Conservation (phyloP, 2,888 invertebrate species). For the Orchestes rusci region DNA sequence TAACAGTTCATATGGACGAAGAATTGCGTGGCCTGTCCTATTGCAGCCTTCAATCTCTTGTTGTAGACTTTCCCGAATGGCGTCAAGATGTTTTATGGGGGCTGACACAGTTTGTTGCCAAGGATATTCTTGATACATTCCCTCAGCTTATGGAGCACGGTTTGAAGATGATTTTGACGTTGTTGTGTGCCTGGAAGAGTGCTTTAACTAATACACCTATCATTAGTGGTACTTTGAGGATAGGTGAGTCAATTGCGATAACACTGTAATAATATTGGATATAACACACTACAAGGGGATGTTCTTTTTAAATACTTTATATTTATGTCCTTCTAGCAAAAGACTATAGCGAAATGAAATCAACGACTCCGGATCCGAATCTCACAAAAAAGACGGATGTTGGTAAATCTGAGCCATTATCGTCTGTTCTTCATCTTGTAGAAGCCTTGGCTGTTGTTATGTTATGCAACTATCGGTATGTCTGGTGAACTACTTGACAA, state of each 20-base stretch:
- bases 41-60: conserved; percentile 91
- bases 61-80: conserved; percentile 96
- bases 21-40: conserved; percentile 89
- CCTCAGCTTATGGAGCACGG: conserved; percentile 89
- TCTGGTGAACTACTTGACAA: too few species aligned
- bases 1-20: conserved; percentile 98
- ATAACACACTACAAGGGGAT: too few species aligned
- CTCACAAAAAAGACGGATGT: conserved; percentile 34
- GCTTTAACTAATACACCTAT: conserved; percentile 49
- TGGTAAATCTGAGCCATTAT: conserved; percentile 58
- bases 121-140: conserved; percentile 86
- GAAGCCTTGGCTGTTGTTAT: conserved; percentile 93
- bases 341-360: conserved; percentile 33
- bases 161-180: conserved; percentile 82
- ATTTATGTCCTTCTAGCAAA: conserved; percentile 30
- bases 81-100: conserved; percentile 91
- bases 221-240: conserved; percentile 26
- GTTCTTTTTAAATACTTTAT: not conserved
- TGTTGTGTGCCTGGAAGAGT: conserved; percentile 89
- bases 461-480: conserved; percentile 82
- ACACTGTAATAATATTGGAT: too few species aligned
- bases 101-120: conserved; percentile 89
- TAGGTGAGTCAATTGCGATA: too few species aligned
- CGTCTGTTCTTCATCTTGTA: conserved; percentile 77
- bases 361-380: conserved; percentile 30